Conservation (phyloP, 2,797 vertebrate genomes). For the Chelonia mydas region DNA sequence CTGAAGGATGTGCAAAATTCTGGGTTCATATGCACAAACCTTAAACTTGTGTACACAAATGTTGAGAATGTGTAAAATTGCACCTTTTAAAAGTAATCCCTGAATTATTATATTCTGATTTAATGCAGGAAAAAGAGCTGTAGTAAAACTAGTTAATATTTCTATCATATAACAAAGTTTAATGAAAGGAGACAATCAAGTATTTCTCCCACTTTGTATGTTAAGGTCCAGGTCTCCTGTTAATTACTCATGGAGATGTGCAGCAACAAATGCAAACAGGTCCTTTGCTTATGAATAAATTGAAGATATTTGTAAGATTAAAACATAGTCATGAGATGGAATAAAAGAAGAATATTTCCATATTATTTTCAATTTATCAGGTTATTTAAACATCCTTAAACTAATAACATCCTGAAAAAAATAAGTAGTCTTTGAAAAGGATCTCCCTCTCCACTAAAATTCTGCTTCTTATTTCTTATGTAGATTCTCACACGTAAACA, state of each 20-base stretch:
- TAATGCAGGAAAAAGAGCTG: not conserved
- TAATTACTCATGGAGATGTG: not conserved
- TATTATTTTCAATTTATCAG: not conserved
- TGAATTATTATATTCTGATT: not conserved
- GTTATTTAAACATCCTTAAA: not conserved
- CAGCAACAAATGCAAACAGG: not conserved
- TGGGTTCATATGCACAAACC: no score
- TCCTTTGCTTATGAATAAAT: not conserved
- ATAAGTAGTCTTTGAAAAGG: not conserved
- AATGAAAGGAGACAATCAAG: not conserved
- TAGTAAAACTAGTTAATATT: not conserved
- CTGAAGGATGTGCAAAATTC: no score
- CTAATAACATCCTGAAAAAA: not conserved
- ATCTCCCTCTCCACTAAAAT: not conserved
- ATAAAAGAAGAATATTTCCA: not conserved
- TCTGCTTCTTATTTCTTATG: not conserved
- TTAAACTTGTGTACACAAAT: no score
- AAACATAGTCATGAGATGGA: not conserved
- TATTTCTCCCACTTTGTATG: not conserved
- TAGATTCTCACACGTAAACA: no score
- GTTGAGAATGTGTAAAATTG: not conserved
- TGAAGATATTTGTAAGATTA: not conserved
- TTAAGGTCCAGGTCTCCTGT: not conserved
- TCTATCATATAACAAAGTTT: not conserved
- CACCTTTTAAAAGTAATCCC: not conserved